These are phyloP conservation scores for Parnassius smintheus DNA, from an alignment of 2,888 invertebrate species.

Conservation along the genomic window DNA sequence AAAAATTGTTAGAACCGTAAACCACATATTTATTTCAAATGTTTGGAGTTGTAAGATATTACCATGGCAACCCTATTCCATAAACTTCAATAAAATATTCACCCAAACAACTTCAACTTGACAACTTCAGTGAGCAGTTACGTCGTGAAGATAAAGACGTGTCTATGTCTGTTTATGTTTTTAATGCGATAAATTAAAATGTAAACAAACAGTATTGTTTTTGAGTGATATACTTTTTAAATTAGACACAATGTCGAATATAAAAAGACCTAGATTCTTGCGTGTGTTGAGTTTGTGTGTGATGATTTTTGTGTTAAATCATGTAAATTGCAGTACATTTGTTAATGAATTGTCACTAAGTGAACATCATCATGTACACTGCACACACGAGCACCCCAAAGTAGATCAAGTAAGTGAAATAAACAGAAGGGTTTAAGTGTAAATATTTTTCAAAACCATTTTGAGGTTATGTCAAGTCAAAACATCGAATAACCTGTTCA, in stretches of 20 bases:
- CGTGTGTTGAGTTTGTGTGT: slow-evolving; percentile 45
- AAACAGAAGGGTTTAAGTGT: neutral
- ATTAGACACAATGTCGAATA: slow-evolving; percentile 43
- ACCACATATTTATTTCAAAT: too few relatives aligned
- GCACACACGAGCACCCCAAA: slow-evolving; percentile 85
- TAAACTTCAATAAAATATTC: slow-evolving; percentile 13
- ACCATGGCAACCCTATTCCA: slow-evolving; percentile 4
- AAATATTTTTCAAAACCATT: neutral
- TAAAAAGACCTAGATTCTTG: slow-evolving; percentile 38
- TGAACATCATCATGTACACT: slow-evolving; percentile 66
- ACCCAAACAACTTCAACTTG: neutral
- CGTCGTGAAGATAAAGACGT: slow-evolving; percentile 37
- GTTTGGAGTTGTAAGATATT: neutral
- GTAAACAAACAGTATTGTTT: slow-evolving; percentile 60
- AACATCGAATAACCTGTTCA: slow-evolving; percentile 19
- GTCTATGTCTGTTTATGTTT: slow-evolving; percentile 31
- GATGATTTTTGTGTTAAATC: slow-evolving; percentile 37
- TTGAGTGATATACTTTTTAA: slow-evolving; percentile 43
- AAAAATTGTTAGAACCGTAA: too few relatives aligned
- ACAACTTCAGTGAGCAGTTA: slow-evolving; percentile 38
- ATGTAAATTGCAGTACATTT: slow-evolving; percentile 36
- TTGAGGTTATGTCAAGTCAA: slow-evolving; percentile 29
- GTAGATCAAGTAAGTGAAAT: slow-evolving; percentile 83
- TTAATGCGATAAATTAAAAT: slow-evolving; percentile 46
- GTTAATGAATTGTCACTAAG: slow-evolving; percentile 43